Percentiles rank a stretch among this genome's conserved stretches.
Conservation (phyloP, 2,113 vertebrate species). For the Grallaria varia region DNA sequence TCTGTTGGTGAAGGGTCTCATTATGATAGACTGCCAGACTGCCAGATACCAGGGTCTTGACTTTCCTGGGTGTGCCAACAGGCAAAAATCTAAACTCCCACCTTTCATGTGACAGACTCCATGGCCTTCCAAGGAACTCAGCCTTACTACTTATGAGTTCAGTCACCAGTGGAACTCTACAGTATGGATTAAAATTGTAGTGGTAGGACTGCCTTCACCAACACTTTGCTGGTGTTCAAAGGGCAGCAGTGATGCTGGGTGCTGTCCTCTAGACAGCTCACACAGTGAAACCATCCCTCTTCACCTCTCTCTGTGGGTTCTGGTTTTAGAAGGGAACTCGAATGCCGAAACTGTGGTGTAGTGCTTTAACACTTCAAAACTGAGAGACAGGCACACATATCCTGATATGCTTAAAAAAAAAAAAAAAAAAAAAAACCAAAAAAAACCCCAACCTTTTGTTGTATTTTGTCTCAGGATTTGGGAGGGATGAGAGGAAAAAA, state of each 20-base stretch:
- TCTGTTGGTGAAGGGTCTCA: too few species aligned
- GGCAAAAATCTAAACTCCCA: too few species aligned
- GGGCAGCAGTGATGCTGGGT: accelerated
- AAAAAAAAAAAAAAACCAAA: neutral
- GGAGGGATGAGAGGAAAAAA: neutral
- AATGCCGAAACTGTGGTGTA: neutral
- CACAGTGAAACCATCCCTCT: neutral
- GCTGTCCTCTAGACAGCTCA: neutral
- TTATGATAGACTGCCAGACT: too few species aligned
- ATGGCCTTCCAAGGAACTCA: neutral
- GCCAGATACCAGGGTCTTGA: too few species aligned
- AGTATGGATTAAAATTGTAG: neutral
- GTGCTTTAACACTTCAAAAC: neutral
- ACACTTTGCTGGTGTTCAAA: neutral
- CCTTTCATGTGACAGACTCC: too few species aligned
- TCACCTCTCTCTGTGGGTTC: neutral
- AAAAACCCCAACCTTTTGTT: neutral
- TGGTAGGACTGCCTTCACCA: neutral
- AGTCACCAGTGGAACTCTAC: neutral
- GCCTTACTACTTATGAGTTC: accelerated
- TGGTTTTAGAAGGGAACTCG: neutral
- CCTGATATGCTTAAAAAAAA: neutral
- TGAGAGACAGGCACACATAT: neutral
- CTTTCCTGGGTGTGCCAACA: too few species aligned
- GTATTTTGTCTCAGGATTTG: neutral